phyloP scores from a whole-genome alignment of 2,888 invertebrate species.

The Hirtodrosophila confusa region DNA sequence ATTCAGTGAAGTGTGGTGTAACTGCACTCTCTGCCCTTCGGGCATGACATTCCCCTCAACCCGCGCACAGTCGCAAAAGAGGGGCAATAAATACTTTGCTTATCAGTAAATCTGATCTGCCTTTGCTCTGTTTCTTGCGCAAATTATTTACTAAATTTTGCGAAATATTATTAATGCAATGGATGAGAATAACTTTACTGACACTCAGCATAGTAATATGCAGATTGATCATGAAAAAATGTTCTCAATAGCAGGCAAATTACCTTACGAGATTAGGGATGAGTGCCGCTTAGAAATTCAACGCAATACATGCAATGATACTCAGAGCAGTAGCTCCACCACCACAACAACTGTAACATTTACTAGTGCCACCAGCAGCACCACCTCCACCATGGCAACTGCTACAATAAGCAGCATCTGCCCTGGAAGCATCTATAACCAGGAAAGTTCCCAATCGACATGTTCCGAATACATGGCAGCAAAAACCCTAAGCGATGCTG shows the following conservation, averaged over 20 bases:
- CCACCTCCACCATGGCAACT: background rate
- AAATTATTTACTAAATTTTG: slow-evolving; percentile 6
- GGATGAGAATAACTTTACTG: background rate
- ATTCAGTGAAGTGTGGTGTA: background rate
- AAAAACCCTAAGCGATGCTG: slow-evolving; percentile 4
- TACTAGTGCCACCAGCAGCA: background rate
- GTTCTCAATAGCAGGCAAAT: slow-evolving; percentile 2
- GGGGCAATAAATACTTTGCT: background rate
- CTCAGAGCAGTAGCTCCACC: background rate
- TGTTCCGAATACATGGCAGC: background rate
- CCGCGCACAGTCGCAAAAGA: background rate
- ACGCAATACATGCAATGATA: slow-evolving; percentile 1
- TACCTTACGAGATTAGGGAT: background rate
- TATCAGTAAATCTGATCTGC: slow-evolving; percentile 1
- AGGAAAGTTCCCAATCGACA: background rate
- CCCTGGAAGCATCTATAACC: background rate
- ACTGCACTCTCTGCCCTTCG: background rate
- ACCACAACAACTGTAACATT: background rate
- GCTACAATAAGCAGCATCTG: background rate
- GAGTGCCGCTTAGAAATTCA: background rate
- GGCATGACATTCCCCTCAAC: background rate
- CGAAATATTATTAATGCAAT: slow-evolving; percentile 1
- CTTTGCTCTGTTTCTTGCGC: background rate
- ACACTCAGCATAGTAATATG: background rate
- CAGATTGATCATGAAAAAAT: slow-evolving; percentile 5